These are phyloP conservation scores for Notodonta dromedarius DNA, from an alignment of 2,888 invertebrate genomes.

Conservation along the genomic window DNA sequence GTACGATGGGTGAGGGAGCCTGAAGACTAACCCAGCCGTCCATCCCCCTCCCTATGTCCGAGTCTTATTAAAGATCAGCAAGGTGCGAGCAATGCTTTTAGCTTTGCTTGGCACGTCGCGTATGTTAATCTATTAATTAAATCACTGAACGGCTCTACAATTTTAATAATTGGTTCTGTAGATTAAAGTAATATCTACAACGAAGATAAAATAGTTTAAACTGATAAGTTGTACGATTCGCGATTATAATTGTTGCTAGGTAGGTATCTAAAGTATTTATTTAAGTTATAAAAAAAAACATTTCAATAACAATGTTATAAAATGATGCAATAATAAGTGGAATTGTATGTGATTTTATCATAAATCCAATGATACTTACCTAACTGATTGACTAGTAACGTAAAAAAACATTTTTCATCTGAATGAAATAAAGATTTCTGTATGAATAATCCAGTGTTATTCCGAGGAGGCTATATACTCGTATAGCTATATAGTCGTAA, in stretches of 20 bases:
- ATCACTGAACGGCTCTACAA: not conserved
- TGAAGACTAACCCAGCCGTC: too few relatives aligned
- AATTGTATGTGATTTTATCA: not conserved
- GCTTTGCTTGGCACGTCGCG: not conserved
- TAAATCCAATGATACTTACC: not conserved
- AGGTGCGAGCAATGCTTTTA: too few relatives aligned
- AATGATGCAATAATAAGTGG: not conserved
- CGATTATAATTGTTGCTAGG: not conserved
- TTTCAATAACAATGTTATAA: too few relatives aligned
- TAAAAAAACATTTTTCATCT: too few relatives aligned
- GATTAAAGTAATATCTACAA: not conserved
- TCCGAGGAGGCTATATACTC: too few relatives aligned
- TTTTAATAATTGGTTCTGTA: not conserved
- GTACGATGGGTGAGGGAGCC: too few relatives aligned
- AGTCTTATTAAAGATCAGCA: too few relatives aligned
- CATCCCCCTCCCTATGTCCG: too few relatives aligned
- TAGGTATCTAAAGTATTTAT: not conserved
- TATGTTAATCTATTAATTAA: not conserved
- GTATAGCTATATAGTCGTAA: too few relatives aligned
- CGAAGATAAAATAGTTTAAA: not conserved
- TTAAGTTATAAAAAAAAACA: too few relatives aligned
- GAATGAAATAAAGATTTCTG: too few relatives aligned
- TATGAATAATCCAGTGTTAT: too few relatives aligned
- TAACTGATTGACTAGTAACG: not conserved
- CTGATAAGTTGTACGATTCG: not conserved